These are phyloP conservation scores for Dryobates pubescens DNA, from an alignment of 2,797 vertebrate species.

Conservation along the genomic window DNA sequence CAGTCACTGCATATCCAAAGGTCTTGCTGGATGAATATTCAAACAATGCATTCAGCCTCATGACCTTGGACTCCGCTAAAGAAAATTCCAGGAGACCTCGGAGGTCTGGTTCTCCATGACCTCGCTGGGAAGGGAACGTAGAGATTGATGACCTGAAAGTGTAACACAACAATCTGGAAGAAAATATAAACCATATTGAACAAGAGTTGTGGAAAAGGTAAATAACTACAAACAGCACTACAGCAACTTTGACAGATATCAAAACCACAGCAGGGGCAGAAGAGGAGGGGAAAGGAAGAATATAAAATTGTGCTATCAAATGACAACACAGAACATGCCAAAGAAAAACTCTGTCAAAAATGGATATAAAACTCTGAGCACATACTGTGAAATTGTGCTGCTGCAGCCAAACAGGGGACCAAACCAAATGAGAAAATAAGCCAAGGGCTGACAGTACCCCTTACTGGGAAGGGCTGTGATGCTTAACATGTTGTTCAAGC, in stretches of 20 bases:
- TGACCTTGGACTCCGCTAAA: conserved; percentile 50
- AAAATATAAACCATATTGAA: background rate
- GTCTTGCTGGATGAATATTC: conserved; percentile 71
- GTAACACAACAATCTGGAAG: background rate
- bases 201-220: conserved; percentile 17
- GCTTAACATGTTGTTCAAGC: background rate
- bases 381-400: background rate
- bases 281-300: background rate
- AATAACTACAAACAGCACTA: background rate
- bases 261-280: background rate
- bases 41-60: conserved; percentile 49
- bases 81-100: conserved; percentile 52
- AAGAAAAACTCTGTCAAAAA: background rate
- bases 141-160: conserved; percentile 17
- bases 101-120: background rate
- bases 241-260: background rate
- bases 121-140: conserved; percentile 10
- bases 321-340: background rate
- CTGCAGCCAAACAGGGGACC: background rate
- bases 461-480: background rate
- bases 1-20: conserved; percentile 43
- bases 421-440: background rate
- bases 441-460: background rate
- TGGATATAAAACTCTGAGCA: background rate
- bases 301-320: background rate